A percentile compares a stretch with the other conserved stretches of the same genome.
Conservation (phyloP, 2,113 vertebrate species). For the Serilophus lunatus region DNA sequence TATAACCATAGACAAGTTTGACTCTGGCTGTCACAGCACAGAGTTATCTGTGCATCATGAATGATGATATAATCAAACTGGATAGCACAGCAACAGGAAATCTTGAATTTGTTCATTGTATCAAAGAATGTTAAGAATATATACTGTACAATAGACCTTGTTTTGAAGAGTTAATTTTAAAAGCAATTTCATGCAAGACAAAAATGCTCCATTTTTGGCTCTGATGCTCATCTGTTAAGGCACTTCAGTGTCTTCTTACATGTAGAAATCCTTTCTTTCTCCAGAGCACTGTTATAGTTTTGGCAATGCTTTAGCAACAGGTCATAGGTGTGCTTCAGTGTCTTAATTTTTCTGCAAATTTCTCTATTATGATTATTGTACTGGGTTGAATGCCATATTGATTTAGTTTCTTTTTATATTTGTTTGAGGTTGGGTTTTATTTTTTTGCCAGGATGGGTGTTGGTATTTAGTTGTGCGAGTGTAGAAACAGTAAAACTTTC, state of each 20-base stretch:
- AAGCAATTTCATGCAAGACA: accelerated
- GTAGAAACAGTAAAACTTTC: neutral
- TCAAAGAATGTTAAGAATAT: neutral
- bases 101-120: neutral
- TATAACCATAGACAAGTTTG: neutral
- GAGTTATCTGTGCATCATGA: neutral
- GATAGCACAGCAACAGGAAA: neutral
- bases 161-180: neutral
- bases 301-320: neutral
- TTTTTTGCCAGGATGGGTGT: neutral
- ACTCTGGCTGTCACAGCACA: neutral
- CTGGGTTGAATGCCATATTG: neutral
- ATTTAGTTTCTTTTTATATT: neutral
- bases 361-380: neutral
- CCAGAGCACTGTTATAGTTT: neutral
- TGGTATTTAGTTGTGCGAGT: neutral
- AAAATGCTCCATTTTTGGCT: neutral
- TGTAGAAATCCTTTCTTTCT: neutral
- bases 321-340: neutral
- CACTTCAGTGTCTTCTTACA: neutral
- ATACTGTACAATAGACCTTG: neutral
- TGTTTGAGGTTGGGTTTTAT: neutral
- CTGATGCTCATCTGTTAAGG: neutral
- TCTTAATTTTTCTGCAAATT: neutral
- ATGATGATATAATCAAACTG: neutral